A percentile compares a stretch with the other conserved stretches of the same genome.
phyloP scores from a whole-genome alignment of 2,888 invertebrate species.

The Pollenia griseotomentosa region DNA sequence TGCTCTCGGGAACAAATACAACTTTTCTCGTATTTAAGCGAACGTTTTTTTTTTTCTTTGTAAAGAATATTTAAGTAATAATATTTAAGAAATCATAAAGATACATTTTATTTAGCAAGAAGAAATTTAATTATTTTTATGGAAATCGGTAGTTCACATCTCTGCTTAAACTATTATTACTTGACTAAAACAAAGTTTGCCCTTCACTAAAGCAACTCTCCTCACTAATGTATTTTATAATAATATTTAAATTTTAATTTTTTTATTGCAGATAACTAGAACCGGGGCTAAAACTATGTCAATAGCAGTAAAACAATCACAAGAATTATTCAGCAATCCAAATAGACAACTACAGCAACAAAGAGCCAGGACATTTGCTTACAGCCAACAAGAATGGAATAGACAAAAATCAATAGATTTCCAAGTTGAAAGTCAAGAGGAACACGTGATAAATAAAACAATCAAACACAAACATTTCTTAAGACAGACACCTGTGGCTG shows the following conservation, averaged over 20 bases:
- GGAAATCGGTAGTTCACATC: too few species aligned
- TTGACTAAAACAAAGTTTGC: too few species aligned
- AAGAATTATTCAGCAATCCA: slow-evolving; percentile 24
- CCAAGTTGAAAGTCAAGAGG: slow-evolving; percentile 3
- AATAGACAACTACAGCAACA: slow-evolving; percentile 31
- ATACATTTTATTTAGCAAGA: too few species aligned
- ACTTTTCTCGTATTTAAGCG: too few species aligned
- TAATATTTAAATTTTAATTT: slow-evolving; percentile 5
- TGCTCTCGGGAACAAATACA: too few species aligned
- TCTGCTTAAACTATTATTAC: too few species aligned
- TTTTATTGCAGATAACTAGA: slow-evolving; percentile 39
- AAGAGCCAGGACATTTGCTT: background rate
- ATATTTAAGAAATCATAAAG: too few species aligned
- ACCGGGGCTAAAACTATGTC: slow-evolving; percentile 56
- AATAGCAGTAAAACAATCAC: slow-evolving; percentile 54
- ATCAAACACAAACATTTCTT: slow-evolving; percentile 35
- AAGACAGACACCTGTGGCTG: slow-evolving; percentile 62
- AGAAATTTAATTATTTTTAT: too few species aligned
- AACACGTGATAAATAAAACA: slow-evolving; percentile 31
- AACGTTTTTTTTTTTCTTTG: too few species aligned
- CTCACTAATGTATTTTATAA: slow-evolving; percentile 28
- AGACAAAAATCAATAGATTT: slow-evolving; percentile 51
- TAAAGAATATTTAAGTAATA: too few species aligned
- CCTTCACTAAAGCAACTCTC: background rate
- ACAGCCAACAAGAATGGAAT: background rate